phyloP scores from a whole-genome alignment of 2,797 vertebrate species.

The Falco concolor region DNA sequence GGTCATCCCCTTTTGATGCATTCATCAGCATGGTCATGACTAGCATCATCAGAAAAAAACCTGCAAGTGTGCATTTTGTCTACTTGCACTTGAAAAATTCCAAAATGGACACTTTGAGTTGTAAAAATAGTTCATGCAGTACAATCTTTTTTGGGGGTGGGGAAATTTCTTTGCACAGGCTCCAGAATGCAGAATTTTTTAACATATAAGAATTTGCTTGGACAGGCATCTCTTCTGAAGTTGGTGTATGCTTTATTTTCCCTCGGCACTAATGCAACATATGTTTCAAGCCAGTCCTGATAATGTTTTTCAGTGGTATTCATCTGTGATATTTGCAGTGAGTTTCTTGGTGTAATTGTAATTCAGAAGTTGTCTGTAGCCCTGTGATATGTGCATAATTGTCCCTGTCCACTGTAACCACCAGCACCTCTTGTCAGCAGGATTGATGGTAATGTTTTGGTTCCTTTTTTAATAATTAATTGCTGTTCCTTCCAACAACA shows the following conservation, averaged over 20 bases:
- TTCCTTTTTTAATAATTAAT: constrained; percentile 66
- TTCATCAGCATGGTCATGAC: not conserved
- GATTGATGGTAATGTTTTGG: constrained; percentile 55
- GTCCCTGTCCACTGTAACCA: constrained; percentile 49
- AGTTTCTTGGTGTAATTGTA: constrained; percentile 53
- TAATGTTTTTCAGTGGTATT: constrained; percentile 42
- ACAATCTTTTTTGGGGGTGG: not conserved
- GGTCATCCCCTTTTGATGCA: not conserved
- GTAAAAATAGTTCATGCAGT: not conserved
- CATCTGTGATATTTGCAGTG: constrained; percentile 36
- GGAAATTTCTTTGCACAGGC: not conserved
- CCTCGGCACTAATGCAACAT: not conserved
- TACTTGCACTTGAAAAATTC: not conserved
- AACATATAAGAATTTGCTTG: not conserved
- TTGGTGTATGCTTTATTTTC: constrained; percentile 12
- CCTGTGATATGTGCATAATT: constrained; percentile 62
- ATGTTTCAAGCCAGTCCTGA: constrained; percentile 47
- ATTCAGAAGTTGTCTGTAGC: constrained; percentile 58
- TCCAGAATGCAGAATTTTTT: not conserved
- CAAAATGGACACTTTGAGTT: not conserved
- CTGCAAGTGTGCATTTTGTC: not conserved
- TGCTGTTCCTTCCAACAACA: constrained; percentile 46
- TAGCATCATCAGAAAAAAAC: not conserved
- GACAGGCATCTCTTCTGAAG: not conserved
- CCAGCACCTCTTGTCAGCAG: constrained; percentile 52